Evolutionary conservation across 2,888 invertebrate species (phyloP).

Genomic region (Polydrusus tereticollis): DNA sequence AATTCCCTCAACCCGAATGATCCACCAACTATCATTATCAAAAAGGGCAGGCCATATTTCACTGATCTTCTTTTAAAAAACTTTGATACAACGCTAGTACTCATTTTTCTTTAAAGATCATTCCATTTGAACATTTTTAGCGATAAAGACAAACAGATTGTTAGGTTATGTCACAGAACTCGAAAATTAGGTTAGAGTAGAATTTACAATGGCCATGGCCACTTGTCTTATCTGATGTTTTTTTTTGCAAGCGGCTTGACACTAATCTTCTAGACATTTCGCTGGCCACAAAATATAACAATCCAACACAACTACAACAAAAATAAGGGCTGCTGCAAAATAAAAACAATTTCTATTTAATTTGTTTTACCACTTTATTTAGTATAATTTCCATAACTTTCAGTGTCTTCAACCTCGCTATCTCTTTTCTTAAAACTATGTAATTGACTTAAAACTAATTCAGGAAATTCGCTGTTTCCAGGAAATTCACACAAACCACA

Average conservation of each 20-base stretch:
- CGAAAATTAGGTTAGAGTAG: too few relatives aligned
- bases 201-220: too few relatives aligned
- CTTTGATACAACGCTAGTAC: background rate
- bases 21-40: conserved; percentile 80
- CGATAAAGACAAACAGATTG: too few relatives aligned
- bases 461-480: conserved; percentile 54
- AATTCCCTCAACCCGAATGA: conserved; percentile 84
- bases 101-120: background rate
- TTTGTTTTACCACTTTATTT: background rate
- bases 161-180: background rate
- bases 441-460: conserved; percentile 59
- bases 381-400: background rate
- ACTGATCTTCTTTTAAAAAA: conserved; percentile 63
- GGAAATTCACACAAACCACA: conserved; percentile 57
- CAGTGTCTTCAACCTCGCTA: background rate
- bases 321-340: too few relatives aligned
- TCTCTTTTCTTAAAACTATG: conserved; percentile 24
- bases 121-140: background rate
- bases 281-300: too few relatives aligned
- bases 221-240: too few relatives aligned
- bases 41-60: conserved; percentile 80
- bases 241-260: too few relatives aligned
- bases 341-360: background rate
- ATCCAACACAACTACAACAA: too few relatives aligned
- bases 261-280: too few relatives aligned